Percentiles rank a stretch among this genome's conserved stretches.
phyloP scores from a whole-genome alignment of 2,797 vertebrate species.

The Microhierax caerulescens region DNA sequence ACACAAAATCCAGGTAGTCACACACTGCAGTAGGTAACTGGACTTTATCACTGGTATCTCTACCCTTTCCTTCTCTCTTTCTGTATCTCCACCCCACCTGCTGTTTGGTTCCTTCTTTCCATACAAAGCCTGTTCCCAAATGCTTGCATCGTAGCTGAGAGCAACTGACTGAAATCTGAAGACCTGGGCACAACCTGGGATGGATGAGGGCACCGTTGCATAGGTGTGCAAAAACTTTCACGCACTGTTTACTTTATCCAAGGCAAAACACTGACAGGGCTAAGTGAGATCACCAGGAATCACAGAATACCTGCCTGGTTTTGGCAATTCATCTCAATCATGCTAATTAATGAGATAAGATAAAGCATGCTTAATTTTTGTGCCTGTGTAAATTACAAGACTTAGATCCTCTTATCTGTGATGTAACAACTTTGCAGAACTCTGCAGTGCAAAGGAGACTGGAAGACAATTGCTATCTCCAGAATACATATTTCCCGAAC shows the following conservation, averaged over 20 bases:
- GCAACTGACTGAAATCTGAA: not conserved
- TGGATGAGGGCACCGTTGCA: not conserved
- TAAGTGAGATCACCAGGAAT: not conserved
- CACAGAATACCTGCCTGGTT: not conserved
- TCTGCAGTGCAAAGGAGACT: not conserved
- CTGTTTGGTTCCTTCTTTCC: not conserved
- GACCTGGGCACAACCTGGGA: not conserved
- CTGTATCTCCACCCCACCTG: not conserved
- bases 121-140: not conserved
- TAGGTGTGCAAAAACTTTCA: not conserved
- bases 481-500: not conserved
- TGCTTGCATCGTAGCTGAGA: not conserved
- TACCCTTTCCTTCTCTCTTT: not conserved
- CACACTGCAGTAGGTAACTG: not conserved
- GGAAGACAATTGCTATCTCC: not conserved
- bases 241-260: accelerated
- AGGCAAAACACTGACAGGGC: not conserved
- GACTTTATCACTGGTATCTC: not conserved
- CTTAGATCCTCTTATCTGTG: not conserved
- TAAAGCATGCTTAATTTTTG: not conserved
- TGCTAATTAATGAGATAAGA: not conserved
- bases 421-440: not conserved
- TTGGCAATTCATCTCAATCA: not conserved
- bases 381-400: not conserved
- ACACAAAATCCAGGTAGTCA: not conserved